Conservation (phyloP, 2,797 vertebrate genomes). For the Girardinus metallicus region DNA sequence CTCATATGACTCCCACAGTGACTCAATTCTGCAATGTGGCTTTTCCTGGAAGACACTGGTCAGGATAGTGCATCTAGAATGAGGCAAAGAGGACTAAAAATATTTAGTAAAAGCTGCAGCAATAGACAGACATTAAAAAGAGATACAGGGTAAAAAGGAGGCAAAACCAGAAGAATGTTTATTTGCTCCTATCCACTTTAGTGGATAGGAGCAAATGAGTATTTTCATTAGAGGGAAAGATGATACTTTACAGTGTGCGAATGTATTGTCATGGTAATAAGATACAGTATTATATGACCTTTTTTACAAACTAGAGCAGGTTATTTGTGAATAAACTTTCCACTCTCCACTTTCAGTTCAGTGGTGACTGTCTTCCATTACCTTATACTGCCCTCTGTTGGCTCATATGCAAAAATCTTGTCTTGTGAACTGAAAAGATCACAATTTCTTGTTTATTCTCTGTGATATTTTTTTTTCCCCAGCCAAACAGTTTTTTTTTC, state of each 20-base stretch:
- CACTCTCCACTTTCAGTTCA: background rate
- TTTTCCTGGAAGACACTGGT: constrained; percentile 36
- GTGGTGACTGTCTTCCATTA: constrained; percentile 14
- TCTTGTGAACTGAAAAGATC: background rate
- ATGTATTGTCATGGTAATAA: constrained; percentile 29
- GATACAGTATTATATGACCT: constrained; percentile 18
- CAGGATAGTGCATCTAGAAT: constrained; percentile 19
- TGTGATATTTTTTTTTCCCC: background rate
- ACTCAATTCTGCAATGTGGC: constrained; percentile 22
- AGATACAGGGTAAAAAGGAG: background rate
- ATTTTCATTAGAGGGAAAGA: constrained; percentile 19
- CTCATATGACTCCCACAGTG: constrained; percentile 25
- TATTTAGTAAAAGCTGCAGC: constrained; percentile 39
- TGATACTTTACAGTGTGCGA: background rate
- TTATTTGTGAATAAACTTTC: constrained; percentile 24
- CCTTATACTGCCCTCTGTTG: constrained; percentile 70
- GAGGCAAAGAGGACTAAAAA: constrained; percentile 38
- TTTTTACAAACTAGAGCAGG: constrained; percentile 32
- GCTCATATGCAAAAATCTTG: background rate
- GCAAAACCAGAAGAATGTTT: constrained; percentile 2
- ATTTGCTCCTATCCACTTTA: too few species aligned
- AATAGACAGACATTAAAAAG: background rate
- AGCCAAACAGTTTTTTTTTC: background rate
- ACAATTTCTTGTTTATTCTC: background rate
- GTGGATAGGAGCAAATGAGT: constrained; percentile 25